Evolutionary conservation across 2,797 vertebrate genomes (phyloP).

Genomic region (Pelobates cultripes): DNA sequence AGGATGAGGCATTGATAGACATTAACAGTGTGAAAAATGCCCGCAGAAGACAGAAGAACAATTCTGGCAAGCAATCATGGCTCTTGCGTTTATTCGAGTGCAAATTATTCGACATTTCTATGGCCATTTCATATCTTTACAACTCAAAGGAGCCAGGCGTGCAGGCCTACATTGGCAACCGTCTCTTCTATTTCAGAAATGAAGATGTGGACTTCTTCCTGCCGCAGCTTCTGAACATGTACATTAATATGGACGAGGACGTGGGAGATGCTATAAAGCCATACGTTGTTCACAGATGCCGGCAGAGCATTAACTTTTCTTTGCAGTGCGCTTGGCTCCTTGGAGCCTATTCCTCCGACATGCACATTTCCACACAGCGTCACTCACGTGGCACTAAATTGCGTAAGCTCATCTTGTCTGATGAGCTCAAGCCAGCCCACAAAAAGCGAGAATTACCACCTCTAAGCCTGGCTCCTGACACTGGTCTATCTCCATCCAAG

Average conservation of each 20-base stretch:
- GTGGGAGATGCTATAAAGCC: constrained; percentile 97
- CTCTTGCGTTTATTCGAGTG: constrained; percentile 94
- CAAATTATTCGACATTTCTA: constrained; percentile 95
- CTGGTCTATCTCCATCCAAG: constrained; percentile 86
- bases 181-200: constrained; percentile 89
- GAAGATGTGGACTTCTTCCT: constrained; percentile 95
- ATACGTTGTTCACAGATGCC: constrained; percentile 93
- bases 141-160: constrained; percentile 96
- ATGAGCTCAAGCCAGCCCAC: constrained; percentile 88
- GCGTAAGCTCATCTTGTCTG: constrained; percentile 90
- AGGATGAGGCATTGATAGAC: constrained; percentile 64
- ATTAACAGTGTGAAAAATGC: constrained; percentile 71
- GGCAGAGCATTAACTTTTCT: constrained; percentile 93
- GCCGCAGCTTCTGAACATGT: constrained; percentile 97
- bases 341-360: constrained; percentile 93
- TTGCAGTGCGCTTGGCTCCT: constrained; percentile 92
- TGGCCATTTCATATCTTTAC: constrained; percentile 97
- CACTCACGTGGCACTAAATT: constrained; percentile 94
- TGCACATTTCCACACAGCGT: constrained; percentile 97
- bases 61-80: constrained; percentile 93
- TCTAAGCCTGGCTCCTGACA: constrained; percentile 69
- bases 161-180: constrained; percentile 96
- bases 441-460: constrained; percentile 72
- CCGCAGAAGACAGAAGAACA: constrained; percentile 81
- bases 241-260: constrained; percentile 97